Evolutionary conservation across 2,888 invertebrate species (phyloP).

Genomic region (Drepana falcataria): DNA sequence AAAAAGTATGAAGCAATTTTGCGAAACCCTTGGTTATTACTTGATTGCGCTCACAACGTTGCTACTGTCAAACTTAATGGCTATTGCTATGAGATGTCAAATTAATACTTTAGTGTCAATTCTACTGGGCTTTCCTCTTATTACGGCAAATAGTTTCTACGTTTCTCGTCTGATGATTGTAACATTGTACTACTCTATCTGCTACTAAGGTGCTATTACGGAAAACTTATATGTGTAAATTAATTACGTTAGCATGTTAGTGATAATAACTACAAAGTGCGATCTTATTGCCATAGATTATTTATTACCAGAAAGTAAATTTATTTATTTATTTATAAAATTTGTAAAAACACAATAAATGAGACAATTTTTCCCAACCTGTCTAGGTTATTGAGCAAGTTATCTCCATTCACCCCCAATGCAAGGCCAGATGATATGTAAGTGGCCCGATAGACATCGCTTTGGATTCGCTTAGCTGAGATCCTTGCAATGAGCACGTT

Average conservation of each 20-base stretch:
- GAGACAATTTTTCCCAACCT: constrained; percentile 41
- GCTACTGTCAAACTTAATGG: not conserved
- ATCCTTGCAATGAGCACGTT: constrained; percentile 55
- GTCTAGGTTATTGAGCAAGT: constrained; percentile 73
- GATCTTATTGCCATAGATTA: too few relatives aligned
- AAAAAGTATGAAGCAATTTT: not conserved
- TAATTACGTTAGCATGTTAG: not conserved
- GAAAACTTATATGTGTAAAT: too few relatives aligned
- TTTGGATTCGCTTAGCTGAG: constrained; percentile 60
- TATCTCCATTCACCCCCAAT: constrained; percentile 66
- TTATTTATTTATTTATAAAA: constrained; percentile 16
- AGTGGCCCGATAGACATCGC: constrained; percentile 46
- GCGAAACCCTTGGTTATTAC: not conserved
- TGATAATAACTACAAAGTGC: too few relatives aligned
- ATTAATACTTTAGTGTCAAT: not conserved
- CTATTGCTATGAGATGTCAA: not conserved
- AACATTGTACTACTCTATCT: too few relatives aligned
- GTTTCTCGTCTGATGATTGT: too few relatives aligned
- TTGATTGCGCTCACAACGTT: not conserved
- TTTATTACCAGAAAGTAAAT: constrained; percentile 1
- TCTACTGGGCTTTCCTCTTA: not conserved
- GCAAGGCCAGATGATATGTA: constrained; percentile 69
- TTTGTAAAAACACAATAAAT: constrained; percentile 11
- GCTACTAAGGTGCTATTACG: too few relatives aligned
- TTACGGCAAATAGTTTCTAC: not conserved